Evolutionary conservation across 1,140 invertebrate genomes (phyloP).

Genomic region (Megalonaias nervosa): DNA sequence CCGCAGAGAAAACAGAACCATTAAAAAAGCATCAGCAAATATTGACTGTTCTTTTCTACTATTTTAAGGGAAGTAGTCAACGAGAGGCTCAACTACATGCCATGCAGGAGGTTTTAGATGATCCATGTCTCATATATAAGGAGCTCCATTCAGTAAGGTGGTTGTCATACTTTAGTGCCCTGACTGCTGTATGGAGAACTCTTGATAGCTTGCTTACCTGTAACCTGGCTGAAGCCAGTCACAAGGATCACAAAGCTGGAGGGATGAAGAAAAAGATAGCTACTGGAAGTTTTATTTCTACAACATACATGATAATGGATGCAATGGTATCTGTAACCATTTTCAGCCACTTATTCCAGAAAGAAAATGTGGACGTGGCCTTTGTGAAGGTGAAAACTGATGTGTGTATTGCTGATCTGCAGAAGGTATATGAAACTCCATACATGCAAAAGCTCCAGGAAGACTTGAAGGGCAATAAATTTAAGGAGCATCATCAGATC

Average conservation of each 20-base stretch:
- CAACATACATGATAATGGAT: conserved; percentile 38
- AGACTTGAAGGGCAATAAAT: not conserved
- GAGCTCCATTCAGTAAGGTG: too few relatives aligned
- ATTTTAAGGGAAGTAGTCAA: conserved; percentile 16
- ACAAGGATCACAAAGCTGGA: too few relatives aligned
- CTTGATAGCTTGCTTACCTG: too few relatives aligned
- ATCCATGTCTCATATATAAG: too few relatives aligned
- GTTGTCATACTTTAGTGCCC: too few relatives aligned
- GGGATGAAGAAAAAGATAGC: conserved; percentile 3
- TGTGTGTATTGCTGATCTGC: not conserved
- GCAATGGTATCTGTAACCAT: conserved; percentile 20
- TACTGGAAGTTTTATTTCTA: conserved; percentile 12
- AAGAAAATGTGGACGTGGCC: conserved; percentile 30
- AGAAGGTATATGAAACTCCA: not conserved
- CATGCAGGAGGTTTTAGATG: too few relatives aligned
- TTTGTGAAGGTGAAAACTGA: conserved; percentile 10
- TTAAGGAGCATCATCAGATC: conserved; percentile 7
- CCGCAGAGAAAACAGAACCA: conserved; percentile 5
- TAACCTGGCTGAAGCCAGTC: too few relatives aligned
- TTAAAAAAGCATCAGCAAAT: conserved; percentile 23
- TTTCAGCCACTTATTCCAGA: conserved; percentile 28
- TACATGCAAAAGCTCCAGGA: conserved; percentile 1
- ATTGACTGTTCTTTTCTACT: conserved; percentile 9
- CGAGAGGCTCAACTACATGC: too few relatives aligned
- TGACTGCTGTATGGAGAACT: too few relatives aligned